Evolutionary conservation across 2,797 vertebrate genomes (phyloP), one percentile per base, ranked within the genome.

Genomic region (Eutrigla gurnardus): DNA sequence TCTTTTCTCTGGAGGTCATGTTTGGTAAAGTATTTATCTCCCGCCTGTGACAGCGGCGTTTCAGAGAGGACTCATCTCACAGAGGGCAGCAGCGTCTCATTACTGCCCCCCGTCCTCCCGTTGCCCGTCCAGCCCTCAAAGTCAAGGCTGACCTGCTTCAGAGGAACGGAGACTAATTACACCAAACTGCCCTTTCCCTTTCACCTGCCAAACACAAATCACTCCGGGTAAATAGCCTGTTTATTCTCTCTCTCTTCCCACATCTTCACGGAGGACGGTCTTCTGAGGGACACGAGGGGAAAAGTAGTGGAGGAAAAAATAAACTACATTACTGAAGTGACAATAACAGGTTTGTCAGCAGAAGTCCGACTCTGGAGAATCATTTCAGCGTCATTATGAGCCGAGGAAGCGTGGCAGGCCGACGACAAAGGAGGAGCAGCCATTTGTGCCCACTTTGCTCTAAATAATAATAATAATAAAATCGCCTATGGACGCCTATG

Each of bases 131-230:
- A 59, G 68, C 69, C 54, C 64, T 90, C 77, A 87, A 81, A 88
- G 81, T 87, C 75, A 61, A 82, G 85, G 70, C 75, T 78, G 85
- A 49, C 78, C 78, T 65, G 72, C 68, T 82, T 88, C 39, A 63
- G 71, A 75, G 14, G 83, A 85, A 80, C 78, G 39, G 17, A 66
- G 64, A 92, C 84, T 89, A 91, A 91, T 92, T 88, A 91, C 79
- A 81, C 55, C 75, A 58, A 50, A 53, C 59, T 83, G 78, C 81
- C 71, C 81, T 90, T 88, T 89, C 46, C 60, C 57, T 77, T 81
- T 82, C 79, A 89, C 82, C 77, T 78, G 62, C 61, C 54, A 80
- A 55, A 43, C 75, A 82, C 76, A 88, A 78, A 87, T 86, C 77
- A 62, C 59, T 76, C 65, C 35, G 61, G 35, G 66, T 70, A 87